Conservation (phyloP, 1,140 invertebrate species). For the Dreissena polymorpha region DNA sequence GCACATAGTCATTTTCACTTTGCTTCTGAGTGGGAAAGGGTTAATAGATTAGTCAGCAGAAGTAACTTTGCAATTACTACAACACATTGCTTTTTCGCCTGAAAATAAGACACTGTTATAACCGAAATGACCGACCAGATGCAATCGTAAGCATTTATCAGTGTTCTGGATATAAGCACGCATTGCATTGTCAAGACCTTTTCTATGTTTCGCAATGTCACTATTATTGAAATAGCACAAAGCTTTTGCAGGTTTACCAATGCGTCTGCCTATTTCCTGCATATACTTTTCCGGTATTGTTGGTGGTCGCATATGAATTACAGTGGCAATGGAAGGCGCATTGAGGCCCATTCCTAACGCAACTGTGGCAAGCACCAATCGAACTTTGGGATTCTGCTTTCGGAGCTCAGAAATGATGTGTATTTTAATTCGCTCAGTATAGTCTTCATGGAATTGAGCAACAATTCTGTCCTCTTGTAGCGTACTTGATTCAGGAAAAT, state of each 20-base stretch:
- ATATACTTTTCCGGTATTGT: constrained; percentile 59
- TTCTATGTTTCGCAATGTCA: constrained; percentile 48
- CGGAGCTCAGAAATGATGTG: constrained; percentile 45
- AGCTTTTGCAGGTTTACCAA: constrained; percentile 51
- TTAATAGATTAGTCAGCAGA: no score
- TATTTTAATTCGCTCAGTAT: constrained; percentile 56
- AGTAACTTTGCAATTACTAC: no score
- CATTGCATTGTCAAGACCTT: no score
- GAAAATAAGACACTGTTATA: no score
- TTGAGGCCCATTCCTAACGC: constrained; percentile 61
- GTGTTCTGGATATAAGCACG: no score
- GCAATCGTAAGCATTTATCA: no score
- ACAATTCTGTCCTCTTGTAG: constrained; percentile 58
- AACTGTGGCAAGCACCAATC: constrained; percentile 59
- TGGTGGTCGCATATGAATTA: constrained; percentile 55
- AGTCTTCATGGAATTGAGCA: constrained; percentile 56
- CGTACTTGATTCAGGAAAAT: constrained; percentile 9
- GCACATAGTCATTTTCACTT: no score
- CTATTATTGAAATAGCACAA: constrained; percentile 58
- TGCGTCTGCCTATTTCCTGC: constrained; percentile 54
- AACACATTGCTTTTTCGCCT: no score
- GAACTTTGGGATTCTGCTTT: no score
- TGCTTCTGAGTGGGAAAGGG: no score
- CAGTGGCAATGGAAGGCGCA: constrained; percentile 34
- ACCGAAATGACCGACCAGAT: no score